Evolutionary conservation across 2,797 vertebrate genomes (phyloP).

Genomic region (Enteromius thamalakanensis): DNA sequence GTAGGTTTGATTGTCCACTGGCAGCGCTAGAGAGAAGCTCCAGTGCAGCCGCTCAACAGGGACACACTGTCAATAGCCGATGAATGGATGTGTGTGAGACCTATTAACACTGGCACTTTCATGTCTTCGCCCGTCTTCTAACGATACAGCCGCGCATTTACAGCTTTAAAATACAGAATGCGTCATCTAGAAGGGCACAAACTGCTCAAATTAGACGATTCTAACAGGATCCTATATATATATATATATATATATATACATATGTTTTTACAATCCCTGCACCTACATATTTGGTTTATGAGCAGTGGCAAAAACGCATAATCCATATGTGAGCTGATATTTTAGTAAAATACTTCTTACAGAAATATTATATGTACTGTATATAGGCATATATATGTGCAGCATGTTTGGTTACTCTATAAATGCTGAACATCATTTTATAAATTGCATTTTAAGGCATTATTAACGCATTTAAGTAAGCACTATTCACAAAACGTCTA

Average conservation of each 20-base stretch:
- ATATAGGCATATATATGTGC: no score
- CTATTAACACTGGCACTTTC: conserved; percentile 43
- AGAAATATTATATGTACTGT: background rate
- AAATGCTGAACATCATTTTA: background rate
- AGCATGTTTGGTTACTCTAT: background rate
- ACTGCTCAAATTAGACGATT: background rate
- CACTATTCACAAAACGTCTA: background rate
- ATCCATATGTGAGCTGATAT: background rate
- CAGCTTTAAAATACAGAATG: background rate
- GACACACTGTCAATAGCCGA: conserved; percentile 83
- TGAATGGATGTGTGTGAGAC: conserved; percentile 76
- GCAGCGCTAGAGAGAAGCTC: conserved; percentile 91
- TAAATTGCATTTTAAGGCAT: background rate
- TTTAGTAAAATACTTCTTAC: background rate
- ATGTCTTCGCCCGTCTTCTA: conserved; percentile 11
- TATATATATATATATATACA: background rate
- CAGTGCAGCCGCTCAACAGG: conserved; percentile 76
- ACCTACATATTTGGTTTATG: background rate
- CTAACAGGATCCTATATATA: background rate
- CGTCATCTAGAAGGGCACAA: background rate
- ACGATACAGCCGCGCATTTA: background rate
- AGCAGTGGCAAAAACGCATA: no score
- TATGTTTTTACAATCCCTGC: background rate
- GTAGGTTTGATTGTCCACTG: conserved; percentile 88
- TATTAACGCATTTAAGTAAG: no score